phyloP scores from a whole-genome alignment of 2,888 invertebrate genomes.

The Sicus ferrugineus region DNA sequence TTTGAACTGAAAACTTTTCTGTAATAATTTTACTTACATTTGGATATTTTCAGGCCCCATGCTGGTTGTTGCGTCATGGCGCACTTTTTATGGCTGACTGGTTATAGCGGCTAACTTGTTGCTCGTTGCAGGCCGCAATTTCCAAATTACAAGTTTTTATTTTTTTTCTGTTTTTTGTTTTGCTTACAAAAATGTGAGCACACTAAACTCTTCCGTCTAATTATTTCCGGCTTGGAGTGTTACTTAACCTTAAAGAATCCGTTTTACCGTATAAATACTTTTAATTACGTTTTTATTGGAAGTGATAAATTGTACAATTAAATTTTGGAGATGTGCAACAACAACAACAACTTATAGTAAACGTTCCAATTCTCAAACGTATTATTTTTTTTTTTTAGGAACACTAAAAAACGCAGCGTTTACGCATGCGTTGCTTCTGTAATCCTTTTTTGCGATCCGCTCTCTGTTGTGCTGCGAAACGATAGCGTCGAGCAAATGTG shows the following conservation, averaged over 20 bases:
- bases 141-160: background rate
- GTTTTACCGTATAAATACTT: too few relatives aligned
- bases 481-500: conserved; percentile 13
- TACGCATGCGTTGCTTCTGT: background rate
- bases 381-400: conserved; percentile 4
- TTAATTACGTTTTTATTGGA: too few relatives aligned
- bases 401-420: background rate
- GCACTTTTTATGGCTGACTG: background rate
- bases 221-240: conserved; percentile 16
- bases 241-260: too few relatives aligned
- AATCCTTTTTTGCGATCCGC: background rate
- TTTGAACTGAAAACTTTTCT: too few relatives aligned
- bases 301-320: too few relatives aligned
- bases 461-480: background rate
- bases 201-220: conserved; percentile 2
- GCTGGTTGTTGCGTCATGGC: conserved; percentile 60
- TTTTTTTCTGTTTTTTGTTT: background rate
- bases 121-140: background rate
- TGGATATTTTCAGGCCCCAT: conserved; percentile 59
- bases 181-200: too few relatives aligned
- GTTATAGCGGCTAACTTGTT: background rate
- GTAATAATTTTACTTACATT: conserved; percentile 54
- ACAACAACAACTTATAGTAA: too few relatives aligned
- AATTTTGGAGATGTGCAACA: too few relatives aligned
- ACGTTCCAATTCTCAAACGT: background rate